Conservation (phyloP, 2,888 invertebrate species). For the Agrochola lota region DNA sequence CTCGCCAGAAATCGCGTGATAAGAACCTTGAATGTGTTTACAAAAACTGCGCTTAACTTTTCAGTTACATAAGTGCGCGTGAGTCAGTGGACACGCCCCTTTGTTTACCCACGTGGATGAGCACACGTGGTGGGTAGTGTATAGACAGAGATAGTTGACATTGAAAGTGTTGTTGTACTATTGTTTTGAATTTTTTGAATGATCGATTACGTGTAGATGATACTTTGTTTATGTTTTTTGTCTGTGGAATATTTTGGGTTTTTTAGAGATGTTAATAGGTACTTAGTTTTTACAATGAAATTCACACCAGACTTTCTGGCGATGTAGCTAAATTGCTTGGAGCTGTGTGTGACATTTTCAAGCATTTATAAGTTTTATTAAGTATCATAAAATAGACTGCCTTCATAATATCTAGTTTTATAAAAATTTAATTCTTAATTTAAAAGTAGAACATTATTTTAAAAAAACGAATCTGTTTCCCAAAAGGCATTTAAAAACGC, state of each 20-base stretch:
- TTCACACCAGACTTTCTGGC: not conserved
- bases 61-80: conserved; percentile 59
- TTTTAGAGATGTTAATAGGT: not conserved
- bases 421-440: too few species aligned
- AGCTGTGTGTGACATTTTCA: not conserved
- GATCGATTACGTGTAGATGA: conserved; percentile 10
- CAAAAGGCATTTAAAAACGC: not conserved
- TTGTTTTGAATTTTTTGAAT: conserved; percentile 34
- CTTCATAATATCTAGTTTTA: not conserved
- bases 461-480: not conserved
- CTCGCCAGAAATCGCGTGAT: conserved; percentile 56
- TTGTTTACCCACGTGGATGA: conserved; percentile 44
- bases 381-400: not conserved
- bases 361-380: not conserved
- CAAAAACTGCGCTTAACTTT: conserved; percentile 55
- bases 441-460: not conserved
- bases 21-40: conserved; percentile 66
- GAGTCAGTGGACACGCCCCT: conserved; percentile 64
- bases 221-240: not conserved
- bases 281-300: conserved; percentile 1
- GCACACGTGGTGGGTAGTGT: conserved; percentile 26
- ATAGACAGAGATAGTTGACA: conserved; percentile 42
- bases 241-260: not conserved
- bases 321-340: not conserved
- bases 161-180: conserved; percentile 44